Evolutionary conservation across 2,797 vertebrate species (phyloP).

Genomic region (Chelon labrosus): DNA sequence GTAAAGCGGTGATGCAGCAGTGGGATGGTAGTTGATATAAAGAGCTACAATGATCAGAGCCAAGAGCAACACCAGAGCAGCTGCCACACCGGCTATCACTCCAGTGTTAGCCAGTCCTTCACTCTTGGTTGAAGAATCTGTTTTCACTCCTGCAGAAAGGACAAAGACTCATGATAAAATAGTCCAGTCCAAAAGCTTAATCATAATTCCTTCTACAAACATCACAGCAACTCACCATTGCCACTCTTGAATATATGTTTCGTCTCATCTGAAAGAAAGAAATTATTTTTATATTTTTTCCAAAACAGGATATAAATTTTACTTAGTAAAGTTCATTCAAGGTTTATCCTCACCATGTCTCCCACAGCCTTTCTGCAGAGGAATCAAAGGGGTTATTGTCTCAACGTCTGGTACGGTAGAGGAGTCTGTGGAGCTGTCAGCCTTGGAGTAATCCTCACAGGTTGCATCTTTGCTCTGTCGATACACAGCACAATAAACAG

Average conservation of each 20-base stretch:
- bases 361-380: slow-evolving; percentile 78
- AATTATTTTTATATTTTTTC: slow-evolving; percentile 7
- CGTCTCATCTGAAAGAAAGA: slow-evolving; percentile 83
- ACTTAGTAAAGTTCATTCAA: no score
- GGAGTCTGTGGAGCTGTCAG: slow-evolving; percentile 71
- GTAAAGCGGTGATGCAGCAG: slow-evolving; percentile 84
- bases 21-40: slow-evolving; percentile 89
- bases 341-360: slow-evolving; percentile 82
- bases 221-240: slow-evolving; percentile 82
- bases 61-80: slow-evolving; percentile 87
- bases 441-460: slow-evolving; percentile 86
- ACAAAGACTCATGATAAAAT: slow-evolving; percentile 7
- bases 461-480: slow-evolving; percentile 83
- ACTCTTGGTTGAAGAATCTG: slow-evolving; percentile 68
- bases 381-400: slow-evolving; percentile 70
- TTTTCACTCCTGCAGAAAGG: slow-evolving; percentile 65
- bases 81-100: slow-evolving; percentile 87
- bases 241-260: slow-evolving; percentile 81
- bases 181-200: not conserved
- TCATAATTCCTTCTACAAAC: not conserved
- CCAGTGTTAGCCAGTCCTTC: slow-evolving; percentile 82
- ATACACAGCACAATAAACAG: slow-evolving; percentile 11
- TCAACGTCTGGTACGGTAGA: slow-evolving; percentile 55
- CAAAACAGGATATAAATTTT: not conserved
- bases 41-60: slow-evolving; percentile 87